Conservation (phyloP, 1,140 invertebrate genomes). For the Caenorhabditis remanei region DNA sequence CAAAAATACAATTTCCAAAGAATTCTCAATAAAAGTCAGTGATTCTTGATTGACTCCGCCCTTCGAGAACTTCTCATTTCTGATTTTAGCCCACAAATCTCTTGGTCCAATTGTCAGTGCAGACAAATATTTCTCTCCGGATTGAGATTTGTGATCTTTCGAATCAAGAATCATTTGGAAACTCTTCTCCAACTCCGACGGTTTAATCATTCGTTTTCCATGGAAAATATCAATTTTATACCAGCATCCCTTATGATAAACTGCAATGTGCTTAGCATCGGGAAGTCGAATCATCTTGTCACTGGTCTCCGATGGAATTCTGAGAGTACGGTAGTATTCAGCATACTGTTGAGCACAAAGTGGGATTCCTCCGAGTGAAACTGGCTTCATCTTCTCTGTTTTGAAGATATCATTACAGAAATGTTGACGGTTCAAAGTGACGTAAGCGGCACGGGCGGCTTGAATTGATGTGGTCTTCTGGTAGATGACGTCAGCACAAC, state of each 20-base stretch:
- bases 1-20: constrained; percentile 68
- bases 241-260: constrained; percentile 70
- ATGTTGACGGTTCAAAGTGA: constrained; percentile 64
- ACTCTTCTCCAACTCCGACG: constrained; percentile 68
- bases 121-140: constrained; percentile 61
- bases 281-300: constrained; percentile 67
- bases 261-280: constrained; percentile 66
- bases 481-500: constrained; percentile 68
- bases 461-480: constrained; percentile 65
- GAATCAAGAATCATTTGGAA: constrained; percentile 67
- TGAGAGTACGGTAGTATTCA: constrained; percentile 67
- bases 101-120: constrained; percentile 66
- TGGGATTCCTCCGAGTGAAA: constrained; percentile 67
- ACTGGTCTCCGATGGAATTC: constrained; percentile 63
- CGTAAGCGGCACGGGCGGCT: constrained; percentile 69
- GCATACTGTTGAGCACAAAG: constrained; percentile 67
- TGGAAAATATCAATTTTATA: constrained; percentile 68
- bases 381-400: constrained; percentile 66
- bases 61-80: constrained; percentile 65
- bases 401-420: constrained; percentile 67
- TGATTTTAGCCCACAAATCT: constrained; percentile 68
- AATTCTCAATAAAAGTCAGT: constrained; percentile 65
- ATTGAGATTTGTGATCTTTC: constrained; percentile 39
- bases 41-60: constrained; percentile 68
- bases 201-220: constrained; percentile 59